Evolutionary conservation across 1,140 invertebrate species (phyloP).

Genomic region (Kradibia gibbosae): DNA sequence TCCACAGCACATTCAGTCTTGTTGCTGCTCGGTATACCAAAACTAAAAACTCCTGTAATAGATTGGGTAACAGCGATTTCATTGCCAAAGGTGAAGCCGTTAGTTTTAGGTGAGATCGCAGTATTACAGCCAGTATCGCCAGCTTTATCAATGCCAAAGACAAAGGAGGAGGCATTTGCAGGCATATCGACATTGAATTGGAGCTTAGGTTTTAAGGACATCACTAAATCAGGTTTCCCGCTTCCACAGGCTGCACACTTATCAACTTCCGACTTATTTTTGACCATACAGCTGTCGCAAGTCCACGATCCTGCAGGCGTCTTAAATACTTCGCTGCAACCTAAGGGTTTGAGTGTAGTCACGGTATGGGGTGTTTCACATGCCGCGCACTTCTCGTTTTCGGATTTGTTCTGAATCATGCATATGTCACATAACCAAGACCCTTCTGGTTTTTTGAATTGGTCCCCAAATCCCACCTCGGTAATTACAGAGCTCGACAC

Average conservation of each 20-base stretch:
- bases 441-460: conserved; percentile 70
- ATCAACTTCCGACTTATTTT: conserved; percentile 72
- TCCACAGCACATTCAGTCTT: not conserved
- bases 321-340: conserved; percentile 72
- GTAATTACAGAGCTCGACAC: conserved; percentile 50
- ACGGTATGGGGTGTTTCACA: conserved; percentile 63
- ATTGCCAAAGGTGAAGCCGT: conserved; percentile 58
- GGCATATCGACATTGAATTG: conserved; percentile 63
- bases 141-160: conserved; percentile 71
- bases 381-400: conserved; percentile 74
- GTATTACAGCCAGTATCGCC: conserved; percentile 26
- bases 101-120: conserved; percentile 45
- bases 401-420: conserved; percentile 75
- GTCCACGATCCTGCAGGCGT: conserved; percentile 74
- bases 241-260: conserved; percentile 76
- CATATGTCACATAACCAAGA: conserved; percentile 78
- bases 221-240: conserved; percentile 66
- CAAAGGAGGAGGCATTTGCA: conserved; percentile 56
- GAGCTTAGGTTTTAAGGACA: conserved; percentile 55
- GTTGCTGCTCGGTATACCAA: conserved; percentile 55
- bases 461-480: conserved; percentile 68
- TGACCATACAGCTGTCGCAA: conserved; percentile 76
- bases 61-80: conserved; percentile 31
- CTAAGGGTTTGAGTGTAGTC: conserved; percentile 37
- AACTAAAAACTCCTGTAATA: conserved; percentile 63